Conservation (phyloP, 2,888 invertebrate genomes). For the Megamerina dolium region DNA sequence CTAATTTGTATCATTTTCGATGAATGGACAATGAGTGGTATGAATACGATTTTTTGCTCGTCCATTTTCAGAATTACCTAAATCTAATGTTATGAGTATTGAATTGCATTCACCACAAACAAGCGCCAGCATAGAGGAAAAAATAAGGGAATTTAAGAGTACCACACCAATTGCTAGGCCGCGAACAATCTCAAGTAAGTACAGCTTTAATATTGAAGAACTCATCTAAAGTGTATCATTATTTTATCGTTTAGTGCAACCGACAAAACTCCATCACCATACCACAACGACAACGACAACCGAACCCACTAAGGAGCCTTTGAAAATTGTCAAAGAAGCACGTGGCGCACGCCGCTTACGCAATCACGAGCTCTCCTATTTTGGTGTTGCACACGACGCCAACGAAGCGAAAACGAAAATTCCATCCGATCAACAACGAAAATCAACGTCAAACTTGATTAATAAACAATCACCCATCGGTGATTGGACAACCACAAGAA, state of each 20-base stretch:
- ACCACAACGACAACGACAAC: conserved; percentile 12
- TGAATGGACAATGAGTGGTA: no score
- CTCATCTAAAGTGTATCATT: no score
- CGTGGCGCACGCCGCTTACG: conserved; percentile 53
- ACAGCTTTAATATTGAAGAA: no score
- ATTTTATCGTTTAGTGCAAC: no score
- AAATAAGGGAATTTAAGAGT: conserved; percentile 24
- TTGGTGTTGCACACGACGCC: conserved; percentile 45
- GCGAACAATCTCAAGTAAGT: conserved; percentile 28
- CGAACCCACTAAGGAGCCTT: conserved; percentile 27
- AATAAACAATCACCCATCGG: neutral
- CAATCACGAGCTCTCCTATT: conserved; percentile 58
- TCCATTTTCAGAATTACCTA: conserved; percentile 36
- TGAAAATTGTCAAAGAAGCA: conserved; percentile 43
- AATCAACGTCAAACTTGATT: conserved; percentile 18
- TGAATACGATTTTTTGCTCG: neutral
- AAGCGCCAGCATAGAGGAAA: conserved; percentile 14
- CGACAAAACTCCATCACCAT: neutral
- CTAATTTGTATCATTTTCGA: no score
- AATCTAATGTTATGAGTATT: conserved; percentile 48
- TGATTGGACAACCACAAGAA: conserved; percentile 9
- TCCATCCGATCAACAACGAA: neutral
- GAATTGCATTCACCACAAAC: conserved; percentile 41
- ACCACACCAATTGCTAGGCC: conserved; percentile 43
- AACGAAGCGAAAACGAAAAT: conserved; percentile 15